phyloP scores from a whole-genome alignment of 2,888 invertebrate genomes.

The Drosophila maculinotata region DNA sequence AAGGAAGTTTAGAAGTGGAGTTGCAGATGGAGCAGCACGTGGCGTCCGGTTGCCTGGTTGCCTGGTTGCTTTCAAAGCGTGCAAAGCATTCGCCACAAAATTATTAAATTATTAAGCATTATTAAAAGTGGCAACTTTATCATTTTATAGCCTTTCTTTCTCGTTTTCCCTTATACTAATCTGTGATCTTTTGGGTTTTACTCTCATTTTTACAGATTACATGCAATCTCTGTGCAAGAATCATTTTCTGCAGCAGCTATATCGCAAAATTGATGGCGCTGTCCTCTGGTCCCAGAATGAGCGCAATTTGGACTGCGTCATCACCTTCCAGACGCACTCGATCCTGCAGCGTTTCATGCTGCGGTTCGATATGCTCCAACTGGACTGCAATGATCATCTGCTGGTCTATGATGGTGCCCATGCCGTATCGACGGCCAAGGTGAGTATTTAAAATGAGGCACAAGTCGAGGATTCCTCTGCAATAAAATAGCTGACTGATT shows the following conservation, averaged over 20 bases:
- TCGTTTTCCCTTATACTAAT: constrained; percentile 3
- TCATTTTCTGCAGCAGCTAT: constrained; percentile 94
- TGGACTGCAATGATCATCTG: constrained; percentile 97
- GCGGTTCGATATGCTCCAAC: constrained; percentile 94
- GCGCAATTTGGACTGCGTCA: constrained; percentile 94
- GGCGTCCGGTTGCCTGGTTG: constrained; percentile 7
- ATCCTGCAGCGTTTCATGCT: constrained; percentile 97
- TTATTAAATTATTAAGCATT: constrained; percentile 38
- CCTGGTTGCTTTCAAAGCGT: constrained; percentile 8
- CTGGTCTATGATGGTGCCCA: constrained; percentile 97
- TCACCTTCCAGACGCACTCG: constrained; percentile 97
- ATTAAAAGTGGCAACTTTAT: constrained; percentile 9
- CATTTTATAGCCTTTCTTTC: neutral
- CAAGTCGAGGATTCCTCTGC: too few species aligned
- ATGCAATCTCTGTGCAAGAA: constrained; percentile 96
- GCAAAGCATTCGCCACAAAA: constrained; percentile 30
- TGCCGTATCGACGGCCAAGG: constrained; percentile 94
- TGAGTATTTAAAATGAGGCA: constrained; percentile 84
- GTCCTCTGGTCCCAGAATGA: constrained; percentile 96
- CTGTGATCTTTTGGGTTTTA: constrained; percentile 7
- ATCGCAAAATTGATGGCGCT: constrained; percentile 96
- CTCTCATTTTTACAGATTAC: constrained; percentile 89
- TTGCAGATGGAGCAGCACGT: constrained; percentile 39
- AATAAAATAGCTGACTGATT: too few species aligned
- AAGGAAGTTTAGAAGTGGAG: constrained; percentile 59